Conservation (phyloP, 2,888 invertebrate species). For the Microchrysa polita region DNA sequence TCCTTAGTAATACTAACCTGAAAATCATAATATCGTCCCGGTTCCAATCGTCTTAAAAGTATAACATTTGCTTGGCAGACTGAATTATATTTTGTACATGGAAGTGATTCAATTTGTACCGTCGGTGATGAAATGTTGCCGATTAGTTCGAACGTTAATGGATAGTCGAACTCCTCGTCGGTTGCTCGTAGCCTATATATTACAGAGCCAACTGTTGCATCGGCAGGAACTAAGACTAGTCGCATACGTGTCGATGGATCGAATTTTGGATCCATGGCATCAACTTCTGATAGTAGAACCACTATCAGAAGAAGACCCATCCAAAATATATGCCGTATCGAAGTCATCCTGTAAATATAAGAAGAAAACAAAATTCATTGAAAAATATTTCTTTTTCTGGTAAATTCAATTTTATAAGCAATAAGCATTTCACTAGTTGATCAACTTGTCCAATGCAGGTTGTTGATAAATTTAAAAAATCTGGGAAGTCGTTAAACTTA, state of each 20-base stretch:
- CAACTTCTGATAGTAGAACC: conserved; percentile 60
- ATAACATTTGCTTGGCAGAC: conserved; percentile 90
- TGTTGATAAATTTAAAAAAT: too few relatives aligned
- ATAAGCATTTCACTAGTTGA: too few relatives aligned
- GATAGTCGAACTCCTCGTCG: conserved; percentile 89
- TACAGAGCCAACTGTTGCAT: conserved; percentile 83
- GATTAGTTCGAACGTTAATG: conserved; percentile 81
- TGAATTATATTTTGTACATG: conserved; percentile 86
- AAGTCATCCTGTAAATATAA: conserved; percentile 48
- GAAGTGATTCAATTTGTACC: conserved; percentile 81
- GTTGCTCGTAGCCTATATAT: conserved; percentile 88
- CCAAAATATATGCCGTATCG: conserved; percentile 46
- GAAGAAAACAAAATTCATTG: neutral
- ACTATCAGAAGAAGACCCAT: conserved; percentile 45
- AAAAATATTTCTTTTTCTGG: neutral
- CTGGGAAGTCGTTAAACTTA: too few relatives aligned
- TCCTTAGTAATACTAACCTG: conserved; percentile 66
- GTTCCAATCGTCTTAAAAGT: conserved; percentile 77
- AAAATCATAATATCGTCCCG: conserved; percentile 87
- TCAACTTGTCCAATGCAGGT: too few relatives aligned
- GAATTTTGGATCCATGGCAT: conserved; percentile 79
- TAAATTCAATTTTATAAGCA: too few relatives aligned
- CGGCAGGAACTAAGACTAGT: conserved; percentile 82
- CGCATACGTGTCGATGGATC: conserved; percentile 86
- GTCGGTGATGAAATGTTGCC: conserved; percentile 80